phyloP scores from a whole-genome alignment of 2,797 vertebrate species.

The Phalanger gymnotis region DNA sequence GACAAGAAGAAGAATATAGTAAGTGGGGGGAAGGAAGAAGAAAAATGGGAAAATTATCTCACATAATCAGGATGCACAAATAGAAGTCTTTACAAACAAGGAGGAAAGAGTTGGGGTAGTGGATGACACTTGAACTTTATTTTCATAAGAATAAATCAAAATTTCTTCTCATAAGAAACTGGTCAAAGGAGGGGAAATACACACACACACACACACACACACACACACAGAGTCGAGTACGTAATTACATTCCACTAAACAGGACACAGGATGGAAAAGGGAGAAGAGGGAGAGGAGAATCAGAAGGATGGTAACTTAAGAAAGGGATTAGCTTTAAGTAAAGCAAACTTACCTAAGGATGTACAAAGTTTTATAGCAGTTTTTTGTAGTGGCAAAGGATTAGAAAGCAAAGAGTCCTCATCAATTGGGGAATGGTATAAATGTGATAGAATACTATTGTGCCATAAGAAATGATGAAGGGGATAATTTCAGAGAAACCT shows the following conservation, averaged over 20 bases:
- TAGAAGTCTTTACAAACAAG: background rate
- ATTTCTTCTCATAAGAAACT: background rate
- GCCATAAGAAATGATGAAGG: background rate
- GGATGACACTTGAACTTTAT: background rate
- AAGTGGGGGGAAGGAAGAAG: background rate
- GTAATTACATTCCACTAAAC: background rate
- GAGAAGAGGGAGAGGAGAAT: background rate
- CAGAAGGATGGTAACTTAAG: background rate
- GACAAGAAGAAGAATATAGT: background rate
- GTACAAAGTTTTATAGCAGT: background rate
- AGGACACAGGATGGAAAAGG: background rate
- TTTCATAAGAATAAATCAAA: background rate
- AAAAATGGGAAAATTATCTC: background rate
- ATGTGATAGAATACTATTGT: background rate
- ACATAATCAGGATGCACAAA: background rate
- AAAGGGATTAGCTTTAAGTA: background rate
- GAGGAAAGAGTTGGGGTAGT: background rate
- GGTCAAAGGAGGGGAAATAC: background rate
- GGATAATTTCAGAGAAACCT: background rate
- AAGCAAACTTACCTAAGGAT: background rate
- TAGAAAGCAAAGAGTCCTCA: background rate
- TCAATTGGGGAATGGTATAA: background rate
- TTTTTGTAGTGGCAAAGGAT: background rate
- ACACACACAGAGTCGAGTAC: background rate
- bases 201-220: background rate